Percentiles rank a stretch among this genome's conserved stretches.
These are phyloP conservation scores for Plusia festucae DNA, from an alignment of 2,888 invertebrate species.

Conservation along the genomic window DNA sequence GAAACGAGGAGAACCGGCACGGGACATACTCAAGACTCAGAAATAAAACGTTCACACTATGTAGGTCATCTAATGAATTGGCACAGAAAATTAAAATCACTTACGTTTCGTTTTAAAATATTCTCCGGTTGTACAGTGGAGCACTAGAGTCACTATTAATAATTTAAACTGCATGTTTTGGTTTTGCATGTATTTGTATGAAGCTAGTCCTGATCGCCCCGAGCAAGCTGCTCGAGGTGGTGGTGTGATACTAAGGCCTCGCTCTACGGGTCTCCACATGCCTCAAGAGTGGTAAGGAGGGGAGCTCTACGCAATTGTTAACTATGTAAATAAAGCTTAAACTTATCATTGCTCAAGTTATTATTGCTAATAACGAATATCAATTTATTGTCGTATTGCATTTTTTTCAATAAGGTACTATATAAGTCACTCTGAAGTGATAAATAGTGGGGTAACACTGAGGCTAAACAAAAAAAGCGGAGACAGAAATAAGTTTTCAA, in stretches of 20 bases:
- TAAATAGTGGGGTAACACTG: constrained; percentile 21
- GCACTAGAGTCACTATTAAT: constrained; percentile 80
- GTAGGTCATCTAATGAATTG: constrained; percentile 48
- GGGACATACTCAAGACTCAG: constrained; percentile 54
- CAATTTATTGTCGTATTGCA: constrained; percentile 40
- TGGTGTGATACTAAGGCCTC: constrained; percentile 78
- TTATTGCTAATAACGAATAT: constrained; percentile 66
- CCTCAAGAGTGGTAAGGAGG: constrained; percentile 74
- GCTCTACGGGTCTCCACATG: constrained; percentile 68
- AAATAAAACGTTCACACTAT: constrained; percentile 46
- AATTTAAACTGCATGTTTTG: constrained; percentile 81
- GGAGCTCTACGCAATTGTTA: constrained; percentile 83
- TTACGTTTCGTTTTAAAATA: constrained; percentile 85
- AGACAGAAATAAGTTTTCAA: background rate
- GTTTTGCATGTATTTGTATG: constrained; percentile 53
- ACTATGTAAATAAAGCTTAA: constrained; percentile 84
- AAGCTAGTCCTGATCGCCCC: constrained; percentile 68
- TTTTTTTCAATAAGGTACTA: constrained; percentile 26
- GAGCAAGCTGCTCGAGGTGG: constrained; percentile 77
- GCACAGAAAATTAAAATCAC: constrained; percentile 67
- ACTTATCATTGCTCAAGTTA: constrained; percentile 75
- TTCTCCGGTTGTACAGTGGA: constrained; percentile 75
- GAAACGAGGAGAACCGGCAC: constrained; percentile 53
- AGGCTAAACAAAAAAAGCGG: background rate
- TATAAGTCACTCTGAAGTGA: constrained; percentile 27